A percentile compares a stretch with the other conserved stretches of the same genome.
Conservation (phyloP, 2,888 invertebrate genomes). For the Pristionchus japonicus region DNA sequence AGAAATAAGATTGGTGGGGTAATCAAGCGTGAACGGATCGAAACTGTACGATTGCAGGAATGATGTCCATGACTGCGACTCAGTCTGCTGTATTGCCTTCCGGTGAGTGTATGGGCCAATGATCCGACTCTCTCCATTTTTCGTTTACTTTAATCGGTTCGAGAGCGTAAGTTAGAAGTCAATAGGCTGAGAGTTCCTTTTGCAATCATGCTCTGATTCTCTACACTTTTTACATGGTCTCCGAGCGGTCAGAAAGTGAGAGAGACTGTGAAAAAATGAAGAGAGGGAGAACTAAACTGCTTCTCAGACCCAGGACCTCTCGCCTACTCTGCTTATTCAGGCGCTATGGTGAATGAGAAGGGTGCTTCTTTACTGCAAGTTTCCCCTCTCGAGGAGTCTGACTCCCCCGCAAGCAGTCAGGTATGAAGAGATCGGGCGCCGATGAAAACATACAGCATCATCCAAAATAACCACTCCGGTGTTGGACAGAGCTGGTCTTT, state of each 20-base stretch:
- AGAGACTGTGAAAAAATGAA: no score
- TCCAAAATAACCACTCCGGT: background rate
- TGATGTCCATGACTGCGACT: background rate
- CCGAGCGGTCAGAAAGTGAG: no score
- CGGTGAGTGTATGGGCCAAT: background rate
- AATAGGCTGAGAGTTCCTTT: no score
- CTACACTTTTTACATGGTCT: no score
- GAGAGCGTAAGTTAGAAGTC: no score
- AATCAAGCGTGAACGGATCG: background rate
- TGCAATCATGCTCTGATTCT: no score
- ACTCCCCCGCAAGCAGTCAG: slow-evolving; percentile 22
- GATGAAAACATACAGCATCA: no score
- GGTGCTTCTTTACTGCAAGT: background rate
- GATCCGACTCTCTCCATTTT: background rate
- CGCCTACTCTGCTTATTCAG: slow-evolving; percentile 24
- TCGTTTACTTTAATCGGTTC: no score
- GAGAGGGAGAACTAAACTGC: no score
- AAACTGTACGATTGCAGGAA: background rate
- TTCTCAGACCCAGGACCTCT: background rate
- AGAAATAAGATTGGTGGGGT: background rate
- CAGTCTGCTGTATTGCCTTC: background rate
- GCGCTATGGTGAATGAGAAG: background rate
- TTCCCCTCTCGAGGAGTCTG: background rate
- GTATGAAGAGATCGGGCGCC: background rate
- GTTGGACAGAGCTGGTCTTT: no score